Conservation (phyloP, 2,113 vertebrate species). For the Micromys minutus region DNA sequence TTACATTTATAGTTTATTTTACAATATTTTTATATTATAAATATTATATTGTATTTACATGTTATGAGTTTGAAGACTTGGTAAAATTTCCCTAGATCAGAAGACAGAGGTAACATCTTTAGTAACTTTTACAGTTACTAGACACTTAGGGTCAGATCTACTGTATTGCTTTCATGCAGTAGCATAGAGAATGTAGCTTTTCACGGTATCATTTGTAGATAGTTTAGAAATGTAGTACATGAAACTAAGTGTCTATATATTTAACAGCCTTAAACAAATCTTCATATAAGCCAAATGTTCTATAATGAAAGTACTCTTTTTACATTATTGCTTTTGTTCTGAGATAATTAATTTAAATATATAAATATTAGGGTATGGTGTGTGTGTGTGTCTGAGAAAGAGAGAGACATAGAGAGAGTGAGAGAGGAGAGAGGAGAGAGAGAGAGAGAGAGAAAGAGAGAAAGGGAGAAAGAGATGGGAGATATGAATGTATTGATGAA, state of each 20-base stretch:
- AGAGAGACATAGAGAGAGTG: not conserved
- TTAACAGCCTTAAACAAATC: not conserved
- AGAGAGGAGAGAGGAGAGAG: not conserved
- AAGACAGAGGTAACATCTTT: not conserved
- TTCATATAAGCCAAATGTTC: not conserved
- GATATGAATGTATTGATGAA: not conserved
- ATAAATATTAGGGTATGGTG: too few relatives aligned
- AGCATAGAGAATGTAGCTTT: not conserved
- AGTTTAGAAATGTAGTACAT: not conserved
- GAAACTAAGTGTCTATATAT: not conserved
- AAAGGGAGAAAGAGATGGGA: not conserved
- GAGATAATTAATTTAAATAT: constrained; percentile 12
- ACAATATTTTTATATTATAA: not conserved
- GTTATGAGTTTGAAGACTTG: not conserved
- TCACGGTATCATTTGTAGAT: not conserved
- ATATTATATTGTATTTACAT: not conserved
- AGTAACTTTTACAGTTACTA: not conserved
- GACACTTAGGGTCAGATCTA: not conserved
- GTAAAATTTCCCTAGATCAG: not conserved
- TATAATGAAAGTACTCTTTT: not conserved
- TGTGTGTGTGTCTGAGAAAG: too few relatives aligned
- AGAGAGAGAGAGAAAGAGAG: not conserved
- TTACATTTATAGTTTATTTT: not conserved
- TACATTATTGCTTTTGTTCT: not conserved
- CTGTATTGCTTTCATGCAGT: not conserved